A percentile compares a stretch with the other conserved stretches of the same genome.
Conservation (phyloP, 2,797 vertebrate genomes). For the Catostomus latipinnis region DNA sequence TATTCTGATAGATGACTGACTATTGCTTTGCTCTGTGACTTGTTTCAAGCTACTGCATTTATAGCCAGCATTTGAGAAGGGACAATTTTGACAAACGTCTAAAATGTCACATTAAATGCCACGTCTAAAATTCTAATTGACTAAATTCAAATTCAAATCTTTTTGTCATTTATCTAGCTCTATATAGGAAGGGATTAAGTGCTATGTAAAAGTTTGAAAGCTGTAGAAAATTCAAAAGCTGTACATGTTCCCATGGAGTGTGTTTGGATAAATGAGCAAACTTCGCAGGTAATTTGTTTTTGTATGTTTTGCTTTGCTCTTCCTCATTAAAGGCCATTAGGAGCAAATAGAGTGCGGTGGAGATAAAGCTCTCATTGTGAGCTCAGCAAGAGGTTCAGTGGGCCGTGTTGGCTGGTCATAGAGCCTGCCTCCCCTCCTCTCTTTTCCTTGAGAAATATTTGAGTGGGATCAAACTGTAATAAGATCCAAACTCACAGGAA, state of each 20-base stretch:
- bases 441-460: constrained; percentile 86
- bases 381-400: constrained; percentile 69
- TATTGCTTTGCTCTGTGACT: no score
- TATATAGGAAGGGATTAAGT: constrained; percentile 26
- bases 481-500: constrained; percentile 79
- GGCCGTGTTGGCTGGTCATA: constrained; percentile 73
- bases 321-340: constrained; percentile 76
- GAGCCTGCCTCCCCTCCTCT: constrained; percentile 75
- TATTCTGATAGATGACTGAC: no score
- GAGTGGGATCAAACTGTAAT: constrained; percentile 87
- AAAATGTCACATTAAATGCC: no score
- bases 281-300: constrained; percentile 68
- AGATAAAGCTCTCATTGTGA: constrained; percentile 83
- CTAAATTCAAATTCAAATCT: no score
- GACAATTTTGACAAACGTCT: no score
- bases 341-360: constrained; percentile 58
- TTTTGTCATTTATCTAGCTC: no score
- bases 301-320: constrained; percentile 73
- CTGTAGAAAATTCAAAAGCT: constrained; percentile 20
- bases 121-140: no score
- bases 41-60: no score
- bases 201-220: background rate
- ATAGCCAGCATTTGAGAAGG: no score
- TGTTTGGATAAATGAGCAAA: constrained; percentile 66
- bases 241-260: constrained; percentile 42